phyloP scores from a whole-genome alignment of 2,888 invertebrate species.

The Trichopoda pennipes region DNA sequence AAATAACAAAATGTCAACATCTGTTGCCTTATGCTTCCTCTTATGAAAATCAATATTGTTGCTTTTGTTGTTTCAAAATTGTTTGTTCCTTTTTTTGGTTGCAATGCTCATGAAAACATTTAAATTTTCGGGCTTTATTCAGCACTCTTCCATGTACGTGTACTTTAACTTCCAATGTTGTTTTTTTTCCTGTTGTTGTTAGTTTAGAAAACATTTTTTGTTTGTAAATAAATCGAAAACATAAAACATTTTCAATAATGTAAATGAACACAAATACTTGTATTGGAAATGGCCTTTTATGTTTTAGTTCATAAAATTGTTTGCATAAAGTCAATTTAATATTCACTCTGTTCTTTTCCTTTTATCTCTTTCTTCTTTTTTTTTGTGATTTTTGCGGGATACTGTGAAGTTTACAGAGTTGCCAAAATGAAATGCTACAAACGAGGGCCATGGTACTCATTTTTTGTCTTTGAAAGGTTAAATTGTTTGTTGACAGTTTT shows the following conservation, averaged over 20 bases:
- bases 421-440: too few relatives aligned
- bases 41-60: constrained; percentile 14
- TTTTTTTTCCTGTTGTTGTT: constrained; percentile 20
- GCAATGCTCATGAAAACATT: constrained; percentile 7
- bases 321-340: constrained; percentile 39
- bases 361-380: neutral
- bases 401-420: neutral
- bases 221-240: neutral
- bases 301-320: constrained; percentile 1
- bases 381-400: neutral
- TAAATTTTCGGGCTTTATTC: constrained; percentile 3
- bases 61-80: constrained; percentile 7
- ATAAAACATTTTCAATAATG: constrained; percentile 3
- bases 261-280: neutral
- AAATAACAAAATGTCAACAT: constrained; percentile 39
- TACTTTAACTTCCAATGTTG: constrained; percentile 3
- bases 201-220: neutral
- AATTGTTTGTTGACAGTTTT: constrained; percentile 21
- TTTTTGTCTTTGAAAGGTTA: constrained; percentile 28
- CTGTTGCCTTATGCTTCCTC: constrained; percentile 31
- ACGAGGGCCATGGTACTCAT: too few relatives aligned
- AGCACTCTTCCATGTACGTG: neutral
- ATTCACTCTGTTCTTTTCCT: neutral
- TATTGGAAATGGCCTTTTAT: constrained; percentile 6
- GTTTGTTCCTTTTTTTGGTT: neutral